Conservation (phyloP, 2,888 invertebrate species). For the Aleiodes testaceus region DNA sequence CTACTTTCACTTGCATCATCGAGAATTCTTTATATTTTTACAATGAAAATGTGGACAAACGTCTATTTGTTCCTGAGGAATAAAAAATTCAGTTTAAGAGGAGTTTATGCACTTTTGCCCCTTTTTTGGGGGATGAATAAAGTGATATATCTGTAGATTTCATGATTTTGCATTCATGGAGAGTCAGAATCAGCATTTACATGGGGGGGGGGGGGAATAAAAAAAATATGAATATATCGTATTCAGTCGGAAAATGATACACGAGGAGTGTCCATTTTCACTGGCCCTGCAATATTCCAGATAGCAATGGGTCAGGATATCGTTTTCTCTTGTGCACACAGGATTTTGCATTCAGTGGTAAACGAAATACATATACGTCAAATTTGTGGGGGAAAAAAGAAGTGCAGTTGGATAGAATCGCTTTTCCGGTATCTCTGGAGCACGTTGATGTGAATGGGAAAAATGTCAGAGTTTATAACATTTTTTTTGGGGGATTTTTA, state of each 20-base stretch:
- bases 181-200: too few species aligned
- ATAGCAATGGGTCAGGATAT: constrained; percentile 1
- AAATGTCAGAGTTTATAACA: neutral
- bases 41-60: too few species aligned
- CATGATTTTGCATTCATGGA: too few species aligned
- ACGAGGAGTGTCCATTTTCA: constrained; percentile 10
- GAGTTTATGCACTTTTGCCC: neutral
- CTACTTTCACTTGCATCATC: constrained; percentile 51
- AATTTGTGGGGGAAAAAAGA: neutral
- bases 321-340: constrained; percentile 12
- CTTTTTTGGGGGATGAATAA: too few species aligned
- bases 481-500: too few species aligned
- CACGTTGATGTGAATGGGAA: constrained; percentile 6
- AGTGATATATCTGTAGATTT: too few species aligned
- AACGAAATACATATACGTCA: constrained; percentile 9
- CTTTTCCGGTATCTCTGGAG: neutral
- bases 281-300: constrained; percentile 1
- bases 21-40: constrained; percentile 33
- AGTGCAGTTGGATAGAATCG: too few species aligned
- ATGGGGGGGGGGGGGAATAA: neutral
- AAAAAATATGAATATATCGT: constrained; percentile 31
- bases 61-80: too few species aligned
- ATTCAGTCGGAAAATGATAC: neutral
- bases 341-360: neutral
- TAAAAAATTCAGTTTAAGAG: too few species aligned